Evolutionary conservation across 2,113 vertebrate species (phyloP), one percentile per base, ranked within the genome.

Genomic region (Tachysurus vachellii): DNA sequence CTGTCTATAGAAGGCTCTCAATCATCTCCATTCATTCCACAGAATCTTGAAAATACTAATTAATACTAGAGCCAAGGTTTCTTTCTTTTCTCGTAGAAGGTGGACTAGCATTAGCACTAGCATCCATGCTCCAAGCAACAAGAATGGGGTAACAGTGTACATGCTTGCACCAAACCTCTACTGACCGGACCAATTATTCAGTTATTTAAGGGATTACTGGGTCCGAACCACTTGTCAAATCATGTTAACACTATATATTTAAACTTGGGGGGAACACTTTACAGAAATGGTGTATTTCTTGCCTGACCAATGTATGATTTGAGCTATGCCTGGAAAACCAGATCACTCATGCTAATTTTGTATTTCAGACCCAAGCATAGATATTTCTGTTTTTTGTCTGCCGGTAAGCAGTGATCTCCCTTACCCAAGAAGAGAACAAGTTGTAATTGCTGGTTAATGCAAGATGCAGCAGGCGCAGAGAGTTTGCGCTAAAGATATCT

Each of bases 401-500:
- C 88, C 16, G 86, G 89, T 88, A 90, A 91, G 91, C 88, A 16
- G 91, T 80, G 87, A 91, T 91, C 92, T 92, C 93, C 94, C 92
- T 94, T 94, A 95, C 94, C 94, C 94, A 94, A 91, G 91, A 93
- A 89, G 86, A 92, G 91, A 90, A 91, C 92, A 79, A 87, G 89
- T 81, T 79, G 93, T 95, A 95, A 95, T 95, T 95, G 94, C 89
- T 14, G 85, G 94, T 95, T 94, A 92, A 94, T 94, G 93, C 89
- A 91, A 93, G 91, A 88, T 86, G 82, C 89, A 91, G 87, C 91
- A 59, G 93, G 94, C 94, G 92, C 94, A 91, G 93, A 93, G 93
- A 95, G 93, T 90, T 88, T 88, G 26, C 57, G 93, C 94, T 95
- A 95, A 95, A 95, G 93, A 95, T 95, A 95, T 90, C 92, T 92